Conservation (phyloP, 2,888 invertebrate genomes). For the Polydrusus tereticollis region DNA sequence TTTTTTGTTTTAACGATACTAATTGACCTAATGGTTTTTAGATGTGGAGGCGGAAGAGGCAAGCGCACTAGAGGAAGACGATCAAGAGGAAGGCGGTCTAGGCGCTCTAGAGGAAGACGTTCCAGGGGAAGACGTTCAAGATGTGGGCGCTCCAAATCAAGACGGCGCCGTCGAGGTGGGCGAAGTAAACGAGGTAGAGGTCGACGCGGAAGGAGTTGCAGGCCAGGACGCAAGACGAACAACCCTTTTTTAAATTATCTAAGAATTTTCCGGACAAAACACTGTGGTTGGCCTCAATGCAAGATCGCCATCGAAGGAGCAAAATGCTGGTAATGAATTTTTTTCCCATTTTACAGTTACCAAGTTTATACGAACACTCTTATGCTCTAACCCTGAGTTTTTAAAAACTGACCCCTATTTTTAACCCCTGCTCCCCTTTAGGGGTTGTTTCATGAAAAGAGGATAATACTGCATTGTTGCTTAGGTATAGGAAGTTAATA, state of each 20-base stretch:
- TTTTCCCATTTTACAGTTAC: too few species aligned
- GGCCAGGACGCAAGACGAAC: conserved; percentile 48
- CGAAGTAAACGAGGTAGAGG: conserved; percentile 14
- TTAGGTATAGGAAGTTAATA: too few species aligned
- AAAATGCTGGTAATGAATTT: conserved; percentile 54
- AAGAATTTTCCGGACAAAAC: conserved; percentile 56
- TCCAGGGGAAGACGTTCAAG: background rate
- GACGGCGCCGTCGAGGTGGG: conserved; percentile 3
- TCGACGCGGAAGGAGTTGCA: conserved; percentile 21
- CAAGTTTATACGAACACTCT: too few species aligned
- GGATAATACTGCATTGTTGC: too few species aligned
- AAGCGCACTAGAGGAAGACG: background rate
- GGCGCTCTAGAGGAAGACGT: conserved; percentile 10
- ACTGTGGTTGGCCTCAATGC: conserved; percentile 56
- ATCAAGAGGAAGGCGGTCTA: background rate
- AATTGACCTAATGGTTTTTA: too few species aligned
- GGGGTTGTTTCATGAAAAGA: too few species aligned
- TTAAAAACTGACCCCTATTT: too few species aligned
- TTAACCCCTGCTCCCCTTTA: too few species aligned
- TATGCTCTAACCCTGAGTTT: too few species aligned
- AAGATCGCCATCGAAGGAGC: conserved; percentile 61
- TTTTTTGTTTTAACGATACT: background rate
- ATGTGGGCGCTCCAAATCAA: background rate
- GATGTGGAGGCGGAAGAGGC: background rate
- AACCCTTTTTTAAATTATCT: conserved; percentile 62